Evolutionary conservation across 1,140 invertebrate genomes (phyloP).

Genomic region (Sinella curviseta): DNA sequence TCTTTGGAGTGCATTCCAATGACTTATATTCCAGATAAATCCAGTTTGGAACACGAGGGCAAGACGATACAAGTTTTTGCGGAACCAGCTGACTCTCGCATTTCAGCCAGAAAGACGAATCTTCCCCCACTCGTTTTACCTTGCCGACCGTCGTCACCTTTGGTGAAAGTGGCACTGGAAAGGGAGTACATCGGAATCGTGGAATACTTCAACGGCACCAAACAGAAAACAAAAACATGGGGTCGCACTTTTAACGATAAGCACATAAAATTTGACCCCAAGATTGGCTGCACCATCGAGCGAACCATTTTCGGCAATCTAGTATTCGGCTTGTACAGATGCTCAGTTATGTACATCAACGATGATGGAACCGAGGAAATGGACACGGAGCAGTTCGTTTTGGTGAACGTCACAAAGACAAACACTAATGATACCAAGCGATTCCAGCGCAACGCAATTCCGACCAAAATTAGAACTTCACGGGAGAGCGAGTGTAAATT

Average conservation of each 20-base stretch:
- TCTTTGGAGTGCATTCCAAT: no score
- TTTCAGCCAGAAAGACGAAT: background rate
- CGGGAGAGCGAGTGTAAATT: background rate
- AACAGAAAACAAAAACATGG: background rate
- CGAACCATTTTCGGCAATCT: background rate
- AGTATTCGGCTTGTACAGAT: background rate
- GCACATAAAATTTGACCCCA: background rate
- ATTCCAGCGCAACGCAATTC: background rate
- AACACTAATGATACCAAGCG: no score
- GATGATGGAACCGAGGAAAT: background rate
- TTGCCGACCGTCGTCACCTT: background rate
- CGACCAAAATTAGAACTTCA: background rate
- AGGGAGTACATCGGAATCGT: no score
- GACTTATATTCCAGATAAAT: no score
- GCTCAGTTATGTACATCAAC: background rate
- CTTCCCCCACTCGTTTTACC: background rate
- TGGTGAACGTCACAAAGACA: no score
- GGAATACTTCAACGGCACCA: no score
- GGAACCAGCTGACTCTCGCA: no score
- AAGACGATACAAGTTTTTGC: background rate
- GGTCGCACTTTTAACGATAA: background rate
- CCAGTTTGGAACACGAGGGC: background rate
- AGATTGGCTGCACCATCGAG: background rate
- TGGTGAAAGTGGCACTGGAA: background rate
- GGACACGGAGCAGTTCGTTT: background rate